Evolutionary conservation across 2,797 vertebrate genomes (phyloP), one percentile per base, ranked within the genome.

Genomic region (Rhinogobio ventralis): DNA sequence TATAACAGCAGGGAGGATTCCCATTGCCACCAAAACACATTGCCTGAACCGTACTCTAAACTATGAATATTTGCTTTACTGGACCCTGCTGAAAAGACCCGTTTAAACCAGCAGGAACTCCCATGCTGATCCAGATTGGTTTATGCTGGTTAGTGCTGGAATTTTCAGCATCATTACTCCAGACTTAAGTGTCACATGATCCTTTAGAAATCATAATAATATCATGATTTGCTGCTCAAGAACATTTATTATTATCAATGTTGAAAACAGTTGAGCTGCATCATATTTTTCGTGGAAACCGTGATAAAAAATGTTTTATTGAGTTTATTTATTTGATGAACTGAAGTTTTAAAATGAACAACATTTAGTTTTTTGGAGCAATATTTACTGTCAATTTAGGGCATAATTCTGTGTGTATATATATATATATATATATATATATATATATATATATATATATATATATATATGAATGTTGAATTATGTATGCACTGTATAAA

Each of bases 1-100:
- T 85, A 71, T 86, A 91, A 87, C 83, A 71, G 74, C 84, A 69
- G 71, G 68, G 39, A 60, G 25, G 53, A 76, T 62, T 78, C 57
- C 25, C 75, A 39, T 17, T 68, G 86, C 60, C 17, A 53, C 68
- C 76, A 55, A 23, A 78, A 67, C 68, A 45, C 30, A 60, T 64
- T 17, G 42, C 25, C 30, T 49, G 62, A 77, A 49, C 71, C 11
- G 57, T 2, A 19, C 13, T 23, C 62, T 30, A 68, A 80, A 73
- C 30, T 25, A 20, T 25, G 45, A 42, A n/a, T 74, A 51, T 28
- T 73, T 74, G 51, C 45, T n/a, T 62, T 51, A 62, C 68, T 8
- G 15, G 53, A 68, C 42, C 49, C 14, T 62, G 42, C 51, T 11
- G 76, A 42, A 46, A 46, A 46, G 39, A 49, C 17, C 30, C 8